These are phyloP conservation scores for Corythaixoides concolor DNA, from an alignment of 2,113 vertebrate species.

Conservation along the genomic window DNA sequence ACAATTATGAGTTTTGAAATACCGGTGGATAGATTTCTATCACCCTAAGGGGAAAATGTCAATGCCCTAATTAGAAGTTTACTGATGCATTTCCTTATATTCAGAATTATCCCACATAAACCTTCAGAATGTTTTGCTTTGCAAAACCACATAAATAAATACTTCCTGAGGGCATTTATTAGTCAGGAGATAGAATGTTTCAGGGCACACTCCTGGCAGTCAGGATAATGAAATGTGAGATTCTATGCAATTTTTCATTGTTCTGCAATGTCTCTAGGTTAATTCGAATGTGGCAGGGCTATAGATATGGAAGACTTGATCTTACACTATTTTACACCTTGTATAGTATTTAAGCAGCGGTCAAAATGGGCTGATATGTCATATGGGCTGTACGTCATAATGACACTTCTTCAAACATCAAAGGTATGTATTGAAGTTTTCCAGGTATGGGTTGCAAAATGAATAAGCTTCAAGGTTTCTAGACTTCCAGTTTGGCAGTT, in stretches of 20 bases:
- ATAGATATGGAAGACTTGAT: neutral
- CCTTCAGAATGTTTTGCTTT: constrained; percentile 36
- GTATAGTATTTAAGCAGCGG: neutral
- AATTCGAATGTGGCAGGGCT: constrained; percentile 28
- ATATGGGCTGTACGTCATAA: neutral
- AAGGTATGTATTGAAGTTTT: neutral
- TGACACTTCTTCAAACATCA: neutral
- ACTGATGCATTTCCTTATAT: constrained; percentile 12
- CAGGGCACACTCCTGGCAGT: neutral
- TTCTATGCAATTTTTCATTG: neutral
- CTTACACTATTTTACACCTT: neutral
- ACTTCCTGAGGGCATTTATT: constrained; percentile 51
- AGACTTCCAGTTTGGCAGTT: neutral
- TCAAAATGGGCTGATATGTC: neutral
- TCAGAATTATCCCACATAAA: constrained; percentile 21
- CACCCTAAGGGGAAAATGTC: neutral
- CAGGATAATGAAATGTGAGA: constrained; percentile 22
- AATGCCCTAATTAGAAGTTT: constrained; percentile 29
- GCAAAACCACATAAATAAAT: constrained; percentile 47
- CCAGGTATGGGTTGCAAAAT: neutral
- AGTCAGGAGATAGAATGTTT: constrained; percentile 30
- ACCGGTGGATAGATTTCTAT: neutral
- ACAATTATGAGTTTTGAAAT: neutral
- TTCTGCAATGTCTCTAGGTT: neutral
- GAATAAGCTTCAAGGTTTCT: neutral